Evolutionary conservation across 2,888 invertebrate genomes (phyloP), one percentile per base, ranked within the genome.

Genomic region (Cephus sareptanus): DNA sequence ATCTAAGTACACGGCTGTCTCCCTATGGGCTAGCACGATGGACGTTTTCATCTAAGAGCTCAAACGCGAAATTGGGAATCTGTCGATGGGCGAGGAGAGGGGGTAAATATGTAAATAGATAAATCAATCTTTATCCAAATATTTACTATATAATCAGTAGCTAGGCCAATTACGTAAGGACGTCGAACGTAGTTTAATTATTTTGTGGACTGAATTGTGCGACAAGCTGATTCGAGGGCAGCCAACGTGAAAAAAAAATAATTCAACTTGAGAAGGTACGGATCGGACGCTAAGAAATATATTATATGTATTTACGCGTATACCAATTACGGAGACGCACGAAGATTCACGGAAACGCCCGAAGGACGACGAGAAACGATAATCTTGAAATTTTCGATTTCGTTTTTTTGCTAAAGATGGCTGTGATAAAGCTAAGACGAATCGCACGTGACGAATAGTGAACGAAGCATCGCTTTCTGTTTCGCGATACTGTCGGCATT

Each of bases 351-450:
- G 40, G 6, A 40, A 40, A 15, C 15, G 23, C 40, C 4, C 40
- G 40, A 40, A 23, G 40, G 40, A 4, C 6, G 1, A 56, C 23
- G 2, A 1, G 56, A 56, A 56, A 23, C 37, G 56, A 56, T 15
- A 23, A 56, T 56, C 56, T 9, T 23, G 9, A 2, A 56, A 23
- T 56, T 23, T 56, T 56, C 56, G 2, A 23, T 56, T 56, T 56
- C 56, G 23, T 3, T 23, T 89, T 89, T 87, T 87, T 85, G 85
- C 87, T 86, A 89, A 88, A 80, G 84, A 88, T 89, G 89, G 88
- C 89, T 89, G 89, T 89, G 89, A 89, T 88, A 88, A 85, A 85
- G 83, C 88, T 87, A 88, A 88, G 85, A 81, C 56, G 56, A 56
- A 23, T 56, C 23, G 9, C 23, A 23, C 15, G 56, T 9, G 9